Evolutionary conservation across 2,888 invertebrate species (phyloP).

Genomic region (Lucinisca nassula): DNA sequence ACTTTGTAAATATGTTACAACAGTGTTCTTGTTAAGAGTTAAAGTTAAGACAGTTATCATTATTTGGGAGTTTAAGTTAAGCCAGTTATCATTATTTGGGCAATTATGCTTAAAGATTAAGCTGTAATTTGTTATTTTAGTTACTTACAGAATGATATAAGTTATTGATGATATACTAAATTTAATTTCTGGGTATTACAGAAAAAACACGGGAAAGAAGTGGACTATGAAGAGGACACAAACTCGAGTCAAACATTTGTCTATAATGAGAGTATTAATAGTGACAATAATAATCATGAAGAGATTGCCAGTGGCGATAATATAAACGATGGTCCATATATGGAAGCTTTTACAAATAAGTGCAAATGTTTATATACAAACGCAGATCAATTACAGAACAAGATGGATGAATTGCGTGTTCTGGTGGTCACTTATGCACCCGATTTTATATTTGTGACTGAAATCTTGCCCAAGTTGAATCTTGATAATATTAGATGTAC

Average conservation of each 20-base stretch:
- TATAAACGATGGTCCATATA: background rate
- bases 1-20: no score
- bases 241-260: background rate
- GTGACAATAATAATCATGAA: background rate
- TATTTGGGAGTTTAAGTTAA: no score
- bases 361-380: constrained; percentile 24
- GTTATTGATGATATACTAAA: no score
- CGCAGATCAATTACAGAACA: constrained; percentile 25
- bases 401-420: constrained; percentile 16
- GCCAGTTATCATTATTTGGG: no score
- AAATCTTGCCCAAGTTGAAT: background rate
- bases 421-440: background rate
- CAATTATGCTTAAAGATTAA: no score
- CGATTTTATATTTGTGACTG: constrained; percentile 30
- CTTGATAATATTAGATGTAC: background rate
- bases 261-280: background rate
- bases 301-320: background rate
- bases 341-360: background rate
- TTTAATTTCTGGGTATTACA: no score
- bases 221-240: no score
- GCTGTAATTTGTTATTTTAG: no score
- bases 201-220: no score
- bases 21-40: no score
- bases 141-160: no score
- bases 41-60: no score